These are phyloP conservation scores for Cyprinella venusta DNA, from an alignment of 2,797 vertebrate genomes.

Conservation along the genomic window DNA sequence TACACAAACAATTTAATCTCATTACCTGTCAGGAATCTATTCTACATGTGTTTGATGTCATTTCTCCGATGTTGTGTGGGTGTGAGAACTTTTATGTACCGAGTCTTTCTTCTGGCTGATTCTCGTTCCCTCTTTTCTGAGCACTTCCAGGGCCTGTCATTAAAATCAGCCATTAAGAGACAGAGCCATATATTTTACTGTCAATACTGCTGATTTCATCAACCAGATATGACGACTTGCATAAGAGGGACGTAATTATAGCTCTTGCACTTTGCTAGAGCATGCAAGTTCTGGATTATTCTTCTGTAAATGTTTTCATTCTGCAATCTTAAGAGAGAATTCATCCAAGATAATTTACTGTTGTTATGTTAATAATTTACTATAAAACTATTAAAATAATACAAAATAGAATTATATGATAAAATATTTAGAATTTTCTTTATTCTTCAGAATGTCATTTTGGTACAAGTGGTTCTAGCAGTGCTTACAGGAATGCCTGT, in stretches of 20 bases:
- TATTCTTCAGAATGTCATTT: neutral
- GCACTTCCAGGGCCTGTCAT: neutral
- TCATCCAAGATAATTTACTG: neutral
- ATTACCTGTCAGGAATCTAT: neutral
- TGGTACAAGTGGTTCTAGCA: neutral
- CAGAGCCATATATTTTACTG: neutral
- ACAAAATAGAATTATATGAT: neutral
- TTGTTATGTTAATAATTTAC: too few species aligned
- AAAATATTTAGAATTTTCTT: neutral
- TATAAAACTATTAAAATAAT: too few species aligned
- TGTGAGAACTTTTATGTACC: neutral
- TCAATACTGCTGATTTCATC: constrained; percentile 28
- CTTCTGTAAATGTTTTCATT: neutral
- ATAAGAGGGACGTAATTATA: constrained; percentile 15
- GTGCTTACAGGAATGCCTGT: neutral
- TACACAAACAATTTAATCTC: neutral
- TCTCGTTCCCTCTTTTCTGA: neutral
- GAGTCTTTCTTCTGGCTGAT: neutral
- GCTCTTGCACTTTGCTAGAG: constrained; percentile 6
- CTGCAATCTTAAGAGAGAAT: neutral
- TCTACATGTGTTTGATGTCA: neutral
- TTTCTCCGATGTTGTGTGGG: neutral
- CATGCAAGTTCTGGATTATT: constrained; percentile 13
- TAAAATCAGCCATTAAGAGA: neutral
- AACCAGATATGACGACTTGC: neutral